Percentiles rank a stretch among this genome's conserved stretches.
Conservation (phyloP, 2,113 vertebrate genomes). For the Cettia cetti region DNA sequence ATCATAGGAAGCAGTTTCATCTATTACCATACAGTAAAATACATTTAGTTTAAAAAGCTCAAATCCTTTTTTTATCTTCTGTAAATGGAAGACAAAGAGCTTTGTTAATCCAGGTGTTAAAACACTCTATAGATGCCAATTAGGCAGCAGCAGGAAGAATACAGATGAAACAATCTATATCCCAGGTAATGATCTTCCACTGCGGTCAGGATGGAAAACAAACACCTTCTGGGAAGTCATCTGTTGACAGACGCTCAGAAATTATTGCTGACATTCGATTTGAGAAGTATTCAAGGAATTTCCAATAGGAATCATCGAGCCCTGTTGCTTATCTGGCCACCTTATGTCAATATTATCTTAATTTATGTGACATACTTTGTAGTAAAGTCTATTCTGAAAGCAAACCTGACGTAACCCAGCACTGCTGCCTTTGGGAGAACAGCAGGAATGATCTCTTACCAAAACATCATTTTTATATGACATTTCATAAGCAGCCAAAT, state of each 20-base stretch:
- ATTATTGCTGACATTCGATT: background rate
- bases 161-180: background rate
- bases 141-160: background rate
- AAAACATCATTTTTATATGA: slow-evolving; percentile 27
- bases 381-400: background rate
- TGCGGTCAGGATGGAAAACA: background rate
- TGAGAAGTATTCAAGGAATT: background rate
- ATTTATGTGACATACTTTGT: background rate
- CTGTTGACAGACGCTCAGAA: background rate
- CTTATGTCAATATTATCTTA: background rate
- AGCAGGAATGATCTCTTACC: background rate
- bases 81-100: background rate
- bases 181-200: background rate
- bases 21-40: background rate
- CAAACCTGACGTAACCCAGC: background rate
- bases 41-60: background rate
- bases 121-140: background rate
- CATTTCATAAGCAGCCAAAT: slow-evolving; percentile 6
- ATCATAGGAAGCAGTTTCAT: background rate
- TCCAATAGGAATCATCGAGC: background rate
- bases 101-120: slow-evolving; percentile 28
- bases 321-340: background rate
- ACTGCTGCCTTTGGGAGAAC: background rate
- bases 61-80: slow-evolving; percentile 21
- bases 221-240: slow-evolving; percentile 3